Evolutionary conservation across 2,113 vertebrate genomes (phyloP).

Genomic region (Macrotis lagotis): DNA sequence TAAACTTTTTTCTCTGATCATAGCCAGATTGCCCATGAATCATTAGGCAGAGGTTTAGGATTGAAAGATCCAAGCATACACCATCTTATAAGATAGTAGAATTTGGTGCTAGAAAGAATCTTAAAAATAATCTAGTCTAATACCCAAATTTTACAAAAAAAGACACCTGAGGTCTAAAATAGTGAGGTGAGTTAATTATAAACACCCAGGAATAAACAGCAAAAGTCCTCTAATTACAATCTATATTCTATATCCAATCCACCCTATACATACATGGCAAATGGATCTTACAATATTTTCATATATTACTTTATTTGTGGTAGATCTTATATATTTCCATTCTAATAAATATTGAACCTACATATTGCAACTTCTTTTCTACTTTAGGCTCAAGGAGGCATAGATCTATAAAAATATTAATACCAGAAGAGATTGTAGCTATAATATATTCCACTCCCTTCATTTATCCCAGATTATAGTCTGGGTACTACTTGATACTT

Average conservation of each 20-base stretch:
- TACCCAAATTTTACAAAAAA: not conserved
- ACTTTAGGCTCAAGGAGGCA: not conserved
- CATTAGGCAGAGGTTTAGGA: not conserved
- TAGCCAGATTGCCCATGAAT: not conserved
- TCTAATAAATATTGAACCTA: not conserved
- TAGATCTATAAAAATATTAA: not conserved
- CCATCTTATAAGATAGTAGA: not conserved
- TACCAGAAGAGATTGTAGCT: not conserved
- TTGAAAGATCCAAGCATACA: not conserved
- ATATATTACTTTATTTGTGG: not conserved
- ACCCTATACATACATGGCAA: not conserved
- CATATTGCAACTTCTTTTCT: not conserved
- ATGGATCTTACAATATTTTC: not conserved
- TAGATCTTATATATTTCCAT: not conserved
- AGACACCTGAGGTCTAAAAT: not conserved
- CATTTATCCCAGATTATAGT: not conserved
- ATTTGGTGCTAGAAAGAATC: not conserved
- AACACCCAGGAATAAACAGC: not conserved
- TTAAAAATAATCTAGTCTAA: not conserved
- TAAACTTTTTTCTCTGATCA: not conserved
- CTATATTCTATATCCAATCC: not conserved
- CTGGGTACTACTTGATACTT: not conserved
- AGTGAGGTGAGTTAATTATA: not conserved
- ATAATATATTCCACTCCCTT: not conserved
- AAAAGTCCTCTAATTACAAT: not conserved